Evolutionary conservation across 1,140 invertebrate species (phyloP).

Genomic region (Drosophila micromelanica): DNA sequence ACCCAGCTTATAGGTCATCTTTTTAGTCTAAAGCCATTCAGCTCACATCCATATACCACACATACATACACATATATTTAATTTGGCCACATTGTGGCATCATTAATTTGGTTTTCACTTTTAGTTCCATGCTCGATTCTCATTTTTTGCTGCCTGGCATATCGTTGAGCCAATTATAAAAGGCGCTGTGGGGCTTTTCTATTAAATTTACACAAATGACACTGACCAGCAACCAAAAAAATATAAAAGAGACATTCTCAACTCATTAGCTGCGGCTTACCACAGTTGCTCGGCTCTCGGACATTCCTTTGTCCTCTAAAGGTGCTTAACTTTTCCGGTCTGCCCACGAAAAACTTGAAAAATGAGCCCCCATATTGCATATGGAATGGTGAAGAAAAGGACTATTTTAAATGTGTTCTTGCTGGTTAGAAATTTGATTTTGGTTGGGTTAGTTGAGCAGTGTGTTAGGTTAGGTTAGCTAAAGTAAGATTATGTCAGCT

Average conservation of each 20-base stretch:
- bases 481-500: too few relatives aligned
- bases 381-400: neutral
- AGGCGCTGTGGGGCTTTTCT: slow-evolving; percentile 23
- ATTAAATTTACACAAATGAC: slow-evolving; percentile 24
- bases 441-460: too few relatives aligned
- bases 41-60: neutral
- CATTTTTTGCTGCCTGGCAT: slow-evolving; percentile 13
- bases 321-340: slow-evolving; percentile 2
- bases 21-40: too few relatives aligned
- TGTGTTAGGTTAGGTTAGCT: too few relatives aligned
- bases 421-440: too few relatives aligned
- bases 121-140: slow-evolving; percentile 26
- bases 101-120: slow-evolving; percentile 44
- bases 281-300: slow-evolving; percentile 23
- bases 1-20: too few relatives aligned
- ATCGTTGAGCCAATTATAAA: slow-evolving; percentile 29
- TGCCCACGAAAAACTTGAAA: neutral
- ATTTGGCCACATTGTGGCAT: slow-evolving; percentile 28
- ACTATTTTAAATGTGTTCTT: too few relatives aligned
- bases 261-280: slow-evolving; percentile 60
- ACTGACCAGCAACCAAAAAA: slow-evolving; percentile 28
- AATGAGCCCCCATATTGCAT: neutral
- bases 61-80: slow-evolving; percentile 1
- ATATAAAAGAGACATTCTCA: slow-evolving; percentile 13
- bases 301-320: slow-evolving; percentile 4